These are phyloP conservation scores for Scrobipalpa costella DNA, from an alignment of 2,888 invertebrate genomes.

Conservation along the genomic window DNA sequence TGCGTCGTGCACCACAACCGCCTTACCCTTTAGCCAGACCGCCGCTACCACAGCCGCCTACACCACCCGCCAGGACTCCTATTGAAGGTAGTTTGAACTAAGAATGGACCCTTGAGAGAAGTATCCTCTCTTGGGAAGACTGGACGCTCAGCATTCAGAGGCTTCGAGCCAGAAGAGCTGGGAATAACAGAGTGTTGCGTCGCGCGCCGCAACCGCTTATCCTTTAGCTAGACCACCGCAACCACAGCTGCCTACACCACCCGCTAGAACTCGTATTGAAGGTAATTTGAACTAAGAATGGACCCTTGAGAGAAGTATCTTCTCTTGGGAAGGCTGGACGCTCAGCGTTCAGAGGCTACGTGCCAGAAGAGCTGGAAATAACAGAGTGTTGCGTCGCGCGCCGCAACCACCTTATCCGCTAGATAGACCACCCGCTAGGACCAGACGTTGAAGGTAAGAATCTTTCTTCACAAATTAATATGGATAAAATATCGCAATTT, in stretches of 20 bases:
- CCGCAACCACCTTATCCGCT: conserved; percentile 92
- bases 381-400: conserved; percentile 83
- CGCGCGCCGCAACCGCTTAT: conserved; percentile 90
- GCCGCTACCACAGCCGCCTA: conserved; percentile 38
- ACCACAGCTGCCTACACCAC: conserved; percentile 38
- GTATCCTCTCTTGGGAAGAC: conserved; percentile 87
- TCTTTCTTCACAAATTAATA: too few relatives aligned
- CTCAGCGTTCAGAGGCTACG: conserved; percentile 82
- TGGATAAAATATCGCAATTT: too few relatives aligned
- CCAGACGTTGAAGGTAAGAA: conserved; percentile 39
- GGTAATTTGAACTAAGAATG: too few relatives aligned
- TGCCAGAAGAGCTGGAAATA: conserved; percentile 37
- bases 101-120: too few relatives aligned
- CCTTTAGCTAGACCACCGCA: conserved; percentile 77
- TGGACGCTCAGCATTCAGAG: conserved; percentile 84
- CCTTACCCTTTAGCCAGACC: conserved; percentile 86
- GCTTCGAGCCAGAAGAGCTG: conserved; percentile 41
- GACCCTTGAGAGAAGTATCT: too few relatives aligned
- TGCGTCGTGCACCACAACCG: conserved; percentile 89
- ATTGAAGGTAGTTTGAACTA: conserved; percentile 36
- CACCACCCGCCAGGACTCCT: conserved; percentile 38
- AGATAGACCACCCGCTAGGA: conserved; percentile 48
- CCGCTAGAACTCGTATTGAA: conserved; percentile 39
- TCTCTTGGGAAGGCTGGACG: conserved; percentile 86
- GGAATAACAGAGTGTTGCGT: conserved; percentile 72